Conservation (phyloP, 2,888 invertebrate species). For the Parnassius smintheus region DNA sequence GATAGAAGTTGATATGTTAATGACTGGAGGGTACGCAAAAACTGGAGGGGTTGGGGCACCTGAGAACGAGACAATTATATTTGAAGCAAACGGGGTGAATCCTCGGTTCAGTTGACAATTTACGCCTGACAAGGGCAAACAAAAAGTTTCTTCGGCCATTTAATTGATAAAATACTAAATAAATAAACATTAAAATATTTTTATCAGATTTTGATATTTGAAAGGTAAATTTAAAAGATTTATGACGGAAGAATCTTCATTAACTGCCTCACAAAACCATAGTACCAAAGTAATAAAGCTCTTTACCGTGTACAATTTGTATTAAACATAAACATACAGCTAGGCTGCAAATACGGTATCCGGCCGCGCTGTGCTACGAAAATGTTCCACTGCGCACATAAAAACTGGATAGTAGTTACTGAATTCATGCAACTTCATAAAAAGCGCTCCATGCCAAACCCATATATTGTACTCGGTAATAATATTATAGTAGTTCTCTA, state of each 20-base stretch:
- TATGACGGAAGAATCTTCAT: constrained; percentile 31
- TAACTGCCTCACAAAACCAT: constrained; percentile 37
- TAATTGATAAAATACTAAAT: not conserved
- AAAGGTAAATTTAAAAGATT: not conserved
- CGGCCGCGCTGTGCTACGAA: constrained; percentile 68
- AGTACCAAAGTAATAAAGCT: constrained; percentile 47
- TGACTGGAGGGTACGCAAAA: constrained; percentile 61
- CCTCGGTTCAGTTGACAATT: constrained; percentile 7
- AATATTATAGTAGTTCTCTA: constrained; percentile 9
- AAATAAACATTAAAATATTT: no score
- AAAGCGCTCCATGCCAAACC: constrained; percentile 54
- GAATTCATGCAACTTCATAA: constrained; percentile 33
- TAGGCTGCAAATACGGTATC: constrained; percentile 44
- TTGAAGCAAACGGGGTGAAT: constrained; percentile 24
- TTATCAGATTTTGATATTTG: not conserved
- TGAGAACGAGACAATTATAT: constrained; percentile 22
- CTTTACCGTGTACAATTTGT: constrained; percentile 50
- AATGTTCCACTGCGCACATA: constrained; percentile 42
- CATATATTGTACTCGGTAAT: constrained; percentile 24
- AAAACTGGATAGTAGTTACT: constrained; percentile 12
- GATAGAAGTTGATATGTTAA: constrained; percentile 43
- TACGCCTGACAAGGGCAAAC: constrained; percentile 11
- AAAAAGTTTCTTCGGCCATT: constrained; percentile 12
- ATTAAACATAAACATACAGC: constrained; percentile 49
- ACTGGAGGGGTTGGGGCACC: constrained; percentile 37